Conservation (phyloP, 2,797 vertebrate genomes). For the Sebastes paucispinis region DNA sequence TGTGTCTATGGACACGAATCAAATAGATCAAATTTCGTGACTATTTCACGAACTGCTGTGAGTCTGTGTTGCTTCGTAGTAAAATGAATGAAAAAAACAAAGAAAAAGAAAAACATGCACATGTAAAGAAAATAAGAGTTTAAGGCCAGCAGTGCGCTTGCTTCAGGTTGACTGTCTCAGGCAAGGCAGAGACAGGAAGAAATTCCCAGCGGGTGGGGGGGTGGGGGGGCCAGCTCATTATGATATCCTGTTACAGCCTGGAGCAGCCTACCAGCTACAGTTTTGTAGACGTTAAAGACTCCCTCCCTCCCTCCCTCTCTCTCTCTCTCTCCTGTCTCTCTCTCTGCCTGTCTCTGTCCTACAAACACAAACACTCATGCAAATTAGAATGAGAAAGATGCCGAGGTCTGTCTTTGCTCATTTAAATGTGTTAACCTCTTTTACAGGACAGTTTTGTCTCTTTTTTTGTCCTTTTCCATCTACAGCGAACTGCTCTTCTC, state of each 20-base stretch:
- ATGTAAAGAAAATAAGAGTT: conserved; percentile 1
- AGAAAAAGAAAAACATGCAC: neutral
- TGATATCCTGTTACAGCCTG: conserved; percentile 77
- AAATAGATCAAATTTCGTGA: no score
- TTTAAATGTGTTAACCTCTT: neutral
- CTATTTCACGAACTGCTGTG: no score
- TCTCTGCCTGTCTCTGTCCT: neutral
- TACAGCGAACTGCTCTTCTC: neutral
- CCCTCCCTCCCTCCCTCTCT: neutral
- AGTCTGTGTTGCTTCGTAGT: no score
- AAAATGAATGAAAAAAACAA: neutral
- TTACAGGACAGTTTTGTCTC: neutral
- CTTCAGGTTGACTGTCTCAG: conserved; percentile 59
- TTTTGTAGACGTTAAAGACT: conserved; percentile 36
- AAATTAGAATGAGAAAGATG: conserved; percentile 4
- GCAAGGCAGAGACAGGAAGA: conserved; percentile 71
- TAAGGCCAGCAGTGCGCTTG: conserved; percentile 4
- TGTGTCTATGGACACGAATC: no score
- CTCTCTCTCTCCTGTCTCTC: conserved; percentile 5
- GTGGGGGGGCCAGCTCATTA: conserved; percentile 72
- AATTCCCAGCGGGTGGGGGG: conserved; percentile 69
- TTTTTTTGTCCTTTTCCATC: neutral
- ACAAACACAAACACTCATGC: neutral
- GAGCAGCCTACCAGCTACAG: conserved; percentile 62
- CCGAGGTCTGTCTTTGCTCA: neutral